phyloP scores from a whole-genome alignment of 2,797 vertebrate genomes.

The Leucoraja ocellata region DNA sequence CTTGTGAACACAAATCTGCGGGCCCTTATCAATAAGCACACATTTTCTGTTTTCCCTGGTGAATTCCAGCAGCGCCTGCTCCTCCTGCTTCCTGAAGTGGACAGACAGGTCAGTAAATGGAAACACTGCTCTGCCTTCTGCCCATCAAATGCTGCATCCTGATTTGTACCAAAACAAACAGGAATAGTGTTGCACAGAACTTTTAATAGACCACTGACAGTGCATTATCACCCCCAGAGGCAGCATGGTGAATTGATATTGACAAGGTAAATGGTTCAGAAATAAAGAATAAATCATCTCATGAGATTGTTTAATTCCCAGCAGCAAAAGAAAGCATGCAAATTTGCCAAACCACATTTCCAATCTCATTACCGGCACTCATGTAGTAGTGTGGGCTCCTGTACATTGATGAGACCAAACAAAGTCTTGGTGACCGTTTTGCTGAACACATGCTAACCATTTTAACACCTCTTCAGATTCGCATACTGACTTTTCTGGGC shows the following conservation, averaged over 20 bases:
- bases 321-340: neutral
- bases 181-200: neutral
- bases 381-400: too few relatives aligned
- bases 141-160: neutral
- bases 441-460: too few relatives aligned
- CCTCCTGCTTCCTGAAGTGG: slow-evolving; percentile 81
- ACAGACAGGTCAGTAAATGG: slow-evolving; percentile 68
- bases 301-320: neutral
- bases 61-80: slow-evolving; percentile 87
- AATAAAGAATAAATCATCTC: neutral
- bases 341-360: neutral
- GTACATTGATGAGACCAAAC: too few relatives aligned
- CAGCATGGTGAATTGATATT: neutral
- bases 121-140: neutral
- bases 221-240: neutral
- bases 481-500: too few relatives aligned
- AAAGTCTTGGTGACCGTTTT: too few relatives aligned
- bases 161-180: neutral
- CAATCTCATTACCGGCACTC: neutral
- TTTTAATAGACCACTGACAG: neutral
- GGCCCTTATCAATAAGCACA: slow-evolving; percentile 95
- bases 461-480: too few relatives aligned
- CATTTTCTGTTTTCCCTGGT: slow-evolving; percentile 74
- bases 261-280: neutral
- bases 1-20: slow-evolving; percentile 94